Conservation (phyloP, 2,888 invertebrate genomes). For the Schizotus pectinicornis region DNA sequence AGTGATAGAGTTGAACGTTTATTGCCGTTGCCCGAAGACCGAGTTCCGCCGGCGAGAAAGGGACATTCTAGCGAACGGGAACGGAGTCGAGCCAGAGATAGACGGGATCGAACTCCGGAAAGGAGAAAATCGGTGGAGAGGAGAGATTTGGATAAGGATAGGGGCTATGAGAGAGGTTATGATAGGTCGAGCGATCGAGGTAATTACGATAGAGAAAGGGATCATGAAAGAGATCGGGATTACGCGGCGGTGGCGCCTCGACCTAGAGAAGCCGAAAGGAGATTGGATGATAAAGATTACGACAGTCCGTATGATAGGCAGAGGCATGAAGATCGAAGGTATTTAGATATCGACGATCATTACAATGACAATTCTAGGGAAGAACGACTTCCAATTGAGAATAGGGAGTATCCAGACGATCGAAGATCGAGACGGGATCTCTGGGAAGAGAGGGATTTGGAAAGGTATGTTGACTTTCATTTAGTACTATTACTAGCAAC, state of each 20-base stretch:
- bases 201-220: slow-evolving; percentile 51
- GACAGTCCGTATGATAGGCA: slow-evolving; percentile 59
- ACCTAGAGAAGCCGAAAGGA: slow-evolving; percentile 48
- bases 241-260: slow-evolving; percentile 45
- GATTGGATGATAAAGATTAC: slow-evolving; percentile 53
- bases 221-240: slow-evolving; percentile 47
- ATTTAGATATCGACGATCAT: slow-evolving; percentile 53
- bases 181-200: slow-evolving; percentile 42
- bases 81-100: slow-evolving; percentile 53
- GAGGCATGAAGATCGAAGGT: slow-evolving; percentile 58
- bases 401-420: slow-evolving; percentile 52
- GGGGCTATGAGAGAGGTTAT: slow-evolving; percentile 44
- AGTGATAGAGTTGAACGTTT: slow-evolving; percentile 65
- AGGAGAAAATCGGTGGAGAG: slow-evolving; percentile 46
- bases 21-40: slow-evolving; percentile 68
- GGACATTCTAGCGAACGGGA: slow-evolving; percentile 60
- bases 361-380: slow-evolving; percentile 52
- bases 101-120: slow-evolving; percentile 58
- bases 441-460: slow-evolving; percentile 54
- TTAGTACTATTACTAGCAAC: too few species aligned
- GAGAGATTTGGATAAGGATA: slow-evolving; percentile 42
- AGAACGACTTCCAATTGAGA: slow-evolving; percentile 46
- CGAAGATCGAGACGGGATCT: slow-evolving; percentile 50
- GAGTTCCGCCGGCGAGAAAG: slow-evolving; percentile 58
- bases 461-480: slow-evolving; percentile 42